Base-by-base conservation (phyloP, 2,888 invertebrate genomes). In the Coenonympha glycerion region DNA sequence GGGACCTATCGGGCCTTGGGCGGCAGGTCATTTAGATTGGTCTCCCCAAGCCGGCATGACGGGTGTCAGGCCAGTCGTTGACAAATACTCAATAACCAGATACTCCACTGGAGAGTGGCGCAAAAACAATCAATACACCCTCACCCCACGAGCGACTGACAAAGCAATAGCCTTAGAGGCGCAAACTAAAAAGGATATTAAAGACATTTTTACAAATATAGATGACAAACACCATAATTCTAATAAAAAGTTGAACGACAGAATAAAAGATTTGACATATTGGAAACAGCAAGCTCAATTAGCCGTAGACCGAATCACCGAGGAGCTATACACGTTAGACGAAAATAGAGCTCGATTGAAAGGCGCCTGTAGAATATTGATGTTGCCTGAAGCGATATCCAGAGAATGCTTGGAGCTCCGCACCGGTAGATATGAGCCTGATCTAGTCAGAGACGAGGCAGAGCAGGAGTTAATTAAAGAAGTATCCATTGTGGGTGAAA, bases 381-480 rank as follows among this genome's bases (percentile, higher is more conserved):
- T 90, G 66, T 69, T 92, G 60, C 93, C 93, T 0, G 92, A 93
- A 79, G 89, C 92, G 0, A 94, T 95, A 60, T 79, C 86, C 0
- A 73, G 90, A 40, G 94, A 95, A 74, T 94, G 94, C 64, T 75
- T 95, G 22, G 92, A 92, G 55, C 71, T 92, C 28, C 86, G 94
- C 42, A 90, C 92, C 0, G 88, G 89, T 11, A 89, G 94, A 24
- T 88, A 91, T 11, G 94, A 94, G 61, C 90, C 92, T 0, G 95
- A 95, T 76, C 77, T 94, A 31, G 92, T 93, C 0, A 87, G 93
- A 47, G 95, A 95, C 67, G 89, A 90, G 16, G 92, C 93, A n/a
- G 94, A 95, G 71, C 93, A 93, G 60, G 93, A 95, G 71, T 72
- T 95, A 19, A 89, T 93, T 6, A 93, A 91, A 73, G 95, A 94